These are phyloP conservation scores for Limonius californicus DNA, from an alignment of 1,140 invertebrate genomes.

Conservation along the genomic window DNA sequence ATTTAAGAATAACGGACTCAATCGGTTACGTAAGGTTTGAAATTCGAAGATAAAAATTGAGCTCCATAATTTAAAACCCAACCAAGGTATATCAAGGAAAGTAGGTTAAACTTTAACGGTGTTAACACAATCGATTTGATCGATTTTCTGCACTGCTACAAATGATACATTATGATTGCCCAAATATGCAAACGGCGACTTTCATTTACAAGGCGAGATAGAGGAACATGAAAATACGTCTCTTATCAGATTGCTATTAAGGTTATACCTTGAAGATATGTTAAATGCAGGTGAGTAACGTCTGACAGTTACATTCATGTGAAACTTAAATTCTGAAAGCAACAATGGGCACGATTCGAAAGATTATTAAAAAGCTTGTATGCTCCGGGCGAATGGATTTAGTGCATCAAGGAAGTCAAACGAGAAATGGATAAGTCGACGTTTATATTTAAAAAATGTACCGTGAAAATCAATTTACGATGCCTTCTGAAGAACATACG, in stretches of 20 bases:
- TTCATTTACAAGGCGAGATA: background rate
- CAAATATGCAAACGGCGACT: no score
- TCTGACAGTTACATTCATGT: background rate
- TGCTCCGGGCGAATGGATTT: background rate
- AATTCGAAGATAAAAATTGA: background rate
- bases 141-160: background rate
- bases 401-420: background rate
- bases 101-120: no score
- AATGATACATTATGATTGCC: background rate
- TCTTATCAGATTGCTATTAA: background rate
- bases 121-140: background rate
- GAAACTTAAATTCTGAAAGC: background rate
- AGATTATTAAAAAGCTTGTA: background rate
- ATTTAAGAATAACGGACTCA: no score
- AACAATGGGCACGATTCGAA: background rate
- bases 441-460: no score
- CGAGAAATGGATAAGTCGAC: background rate
- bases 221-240: background rate
- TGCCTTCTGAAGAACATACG: no score
- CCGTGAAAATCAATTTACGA: no score
- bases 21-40: no score
- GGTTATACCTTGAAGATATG: background rate
- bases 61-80: no score
- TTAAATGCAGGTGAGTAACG: background rate
- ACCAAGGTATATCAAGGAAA: no score